A percentile compares a stretch with the other conserved stretches of the same genome.
phyloP scores from a whole-genome alignment of 1,140 invertebrate species.

The Aphelinus certus region DNA sequence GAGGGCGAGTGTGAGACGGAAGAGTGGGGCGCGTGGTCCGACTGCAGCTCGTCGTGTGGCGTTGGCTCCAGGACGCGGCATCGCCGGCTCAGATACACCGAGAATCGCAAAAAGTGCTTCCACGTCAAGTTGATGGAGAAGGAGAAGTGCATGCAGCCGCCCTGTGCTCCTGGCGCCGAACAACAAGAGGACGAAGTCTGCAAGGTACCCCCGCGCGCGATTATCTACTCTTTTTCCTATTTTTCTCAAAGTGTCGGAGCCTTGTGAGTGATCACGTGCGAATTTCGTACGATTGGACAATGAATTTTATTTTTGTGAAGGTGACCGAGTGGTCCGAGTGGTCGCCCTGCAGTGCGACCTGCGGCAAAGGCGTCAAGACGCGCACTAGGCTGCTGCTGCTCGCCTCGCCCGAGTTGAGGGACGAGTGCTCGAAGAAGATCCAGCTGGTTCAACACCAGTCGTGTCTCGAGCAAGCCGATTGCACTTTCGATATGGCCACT shows the following conservation, averaged over 20 bases:
- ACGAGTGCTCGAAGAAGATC: constrained; percentile 70
- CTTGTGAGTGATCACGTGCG: too few species aligned
- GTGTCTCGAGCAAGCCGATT: constrained; percentile 74
- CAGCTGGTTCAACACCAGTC: constrained; percentile 73
- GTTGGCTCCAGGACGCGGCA: constrained; percentile 73
- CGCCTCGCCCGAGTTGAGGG: constrained; percentile 68
- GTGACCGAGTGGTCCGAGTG: constrained; percentile 79
- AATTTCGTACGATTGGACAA: too few species aligned
- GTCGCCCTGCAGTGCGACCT: constrained; percentile 78
- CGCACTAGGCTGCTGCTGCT: constrained; percentile 74
- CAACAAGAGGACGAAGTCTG: constrained; percentile 71
- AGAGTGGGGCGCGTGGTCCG: constrained; percentile 78
- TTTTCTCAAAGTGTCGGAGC: not conserved
- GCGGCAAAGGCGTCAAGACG: constrained; percentile 75
- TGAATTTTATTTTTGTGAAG: constrained; percentile 41
- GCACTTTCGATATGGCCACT: constrained; percentile 75
- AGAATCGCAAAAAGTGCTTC: constrained; percentile 81
- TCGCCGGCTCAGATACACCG: constrained; percentile 76
- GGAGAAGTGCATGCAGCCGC: constrained; percentile 77
- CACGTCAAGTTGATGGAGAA: constrained; percentile 77
- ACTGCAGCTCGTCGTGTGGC: constrained; percentile 77
- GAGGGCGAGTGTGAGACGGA: constrained; percentile 71
- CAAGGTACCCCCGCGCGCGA: constrained; percentile 46
- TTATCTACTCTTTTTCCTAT: not conserved
- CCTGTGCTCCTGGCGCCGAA: constrained; percentile 68